Conservation (phyloP, 2,888 invertebrate genomes). For the Zele albiditarsus region DNA sequence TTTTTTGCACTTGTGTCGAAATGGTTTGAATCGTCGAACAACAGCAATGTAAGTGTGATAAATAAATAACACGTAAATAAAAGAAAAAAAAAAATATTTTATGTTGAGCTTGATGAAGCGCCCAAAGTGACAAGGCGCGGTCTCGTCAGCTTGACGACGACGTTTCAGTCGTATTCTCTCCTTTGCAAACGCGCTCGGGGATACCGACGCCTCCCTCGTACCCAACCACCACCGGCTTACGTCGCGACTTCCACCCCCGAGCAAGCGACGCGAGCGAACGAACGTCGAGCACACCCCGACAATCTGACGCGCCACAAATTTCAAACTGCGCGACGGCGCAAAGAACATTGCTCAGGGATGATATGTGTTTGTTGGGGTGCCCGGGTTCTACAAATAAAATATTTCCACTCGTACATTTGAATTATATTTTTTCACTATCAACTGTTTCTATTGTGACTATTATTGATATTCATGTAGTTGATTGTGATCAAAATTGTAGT, state of each 20-base stretch:
- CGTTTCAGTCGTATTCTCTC: conserved; percentile 39
- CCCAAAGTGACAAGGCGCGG: conserved; percentile 38
- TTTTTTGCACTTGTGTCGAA: background rate
- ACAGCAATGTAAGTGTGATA: conserved; percentile 6
- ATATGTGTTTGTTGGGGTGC: background rate
- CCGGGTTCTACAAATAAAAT: background rate
- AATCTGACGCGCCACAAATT: conserved; percentile 63
- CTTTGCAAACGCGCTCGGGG: conserved; percentile 46
- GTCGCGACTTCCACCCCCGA: conserved; percentile 63
- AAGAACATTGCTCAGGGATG: conserved; percentile 25
- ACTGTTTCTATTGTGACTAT: background rate
- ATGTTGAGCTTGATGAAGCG: background rate
- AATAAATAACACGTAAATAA: conserved; percentile 4
- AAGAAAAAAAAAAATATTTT: conserved; percentile 10
- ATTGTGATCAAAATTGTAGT: too few species aligned
- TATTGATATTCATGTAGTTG: too few species aligned
- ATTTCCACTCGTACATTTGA: background rate
- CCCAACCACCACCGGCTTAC: conserved; percentile 52
- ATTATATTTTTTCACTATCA: background rate
- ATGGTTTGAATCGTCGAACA: background rate
- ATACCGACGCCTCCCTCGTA: conserved; percentile 51
- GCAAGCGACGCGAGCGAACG: conserved; percentile 56
- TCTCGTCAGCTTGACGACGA: conserved; percentile 38
- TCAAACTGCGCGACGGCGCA: conserved; percentile 64
- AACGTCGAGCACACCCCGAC: conserved; percentile 49